Percentiles rank a stretch among this genome's conserved stretches.
Conservation (phyloP, 2,797 vertebrate genomes). For the Catostomus latipinnis region DNA sequence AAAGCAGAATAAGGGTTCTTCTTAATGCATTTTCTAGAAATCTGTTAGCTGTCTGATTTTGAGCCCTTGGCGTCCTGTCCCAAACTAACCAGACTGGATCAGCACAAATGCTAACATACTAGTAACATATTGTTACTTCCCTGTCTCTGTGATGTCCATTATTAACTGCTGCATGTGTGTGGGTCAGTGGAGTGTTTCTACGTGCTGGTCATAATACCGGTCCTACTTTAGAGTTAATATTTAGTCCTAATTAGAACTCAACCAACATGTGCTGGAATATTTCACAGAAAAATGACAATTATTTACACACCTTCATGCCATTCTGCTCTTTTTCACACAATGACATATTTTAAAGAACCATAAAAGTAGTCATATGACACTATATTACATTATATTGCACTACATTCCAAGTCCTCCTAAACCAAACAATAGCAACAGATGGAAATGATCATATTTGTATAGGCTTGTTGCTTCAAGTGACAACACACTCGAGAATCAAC, state of each 20-base stretch:
- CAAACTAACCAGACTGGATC: constrained; percentile 78
- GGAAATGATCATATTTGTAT: no score
- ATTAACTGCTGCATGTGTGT: not conserved
- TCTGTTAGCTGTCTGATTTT: constrained; percentile 77
- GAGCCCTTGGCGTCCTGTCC: constrained; percentile 82
- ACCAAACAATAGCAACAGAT: no score
- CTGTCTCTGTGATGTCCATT: constrained; percentile 77
- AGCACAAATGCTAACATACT: constrained; percentile 69
- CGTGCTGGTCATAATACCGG: not conserved
- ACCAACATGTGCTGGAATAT: not conserved
- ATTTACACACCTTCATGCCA: not conserved
- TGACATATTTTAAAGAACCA: not conserved
- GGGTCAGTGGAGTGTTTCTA: not conserved
- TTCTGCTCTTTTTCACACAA: not conserved
- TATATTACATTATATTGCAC: no score
- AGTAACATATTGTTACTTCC: constrained; percentile 55
- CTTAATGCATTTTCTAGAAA: constrained; percentile 80
- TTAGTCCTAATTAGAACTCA: not conserved
- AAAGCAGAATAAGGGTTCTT: constrained; percentile 46
- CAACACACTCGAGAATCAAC: no score
- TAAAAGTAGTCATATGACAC: no score
- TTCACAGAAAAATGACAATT: not conserved
- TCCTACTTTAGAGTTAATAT: not conserved
- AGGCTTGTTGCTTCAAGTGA: no score
- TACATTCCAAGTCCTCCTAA: no score